Conservation (phyloP, 2,888 invertebrate genomes). For the Parnassius orleans region DNA sequence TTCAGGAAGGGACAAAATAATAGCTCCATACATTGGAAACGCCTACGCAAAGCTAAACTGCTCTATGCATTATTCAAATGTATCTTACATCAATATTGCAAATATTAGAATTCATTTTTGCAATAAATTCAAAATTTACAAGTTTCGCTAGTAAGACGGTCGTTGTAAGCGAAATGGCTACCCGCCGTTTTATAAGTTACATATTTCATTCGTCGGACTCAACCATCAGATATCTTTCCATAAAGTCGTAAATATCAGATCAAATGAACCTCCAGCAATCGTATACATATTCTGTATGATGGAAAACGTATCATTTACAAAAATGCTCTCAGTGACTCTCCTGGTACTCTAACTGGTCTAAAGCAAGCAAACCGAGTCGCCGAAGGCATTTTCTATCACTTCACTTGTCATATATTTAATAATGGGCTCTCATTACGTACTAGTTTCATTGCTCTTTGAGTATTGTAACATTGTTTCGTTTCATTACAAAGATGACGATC, state of each 20-base stretch:
- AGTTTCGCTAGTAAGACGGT: constrained; percentile 44
- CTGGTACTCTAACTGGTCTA: constrained; percentile 67
- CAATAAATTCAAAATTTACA: constrained; percentile 47
- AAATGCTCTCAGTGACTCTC: constrained; percentile 62
- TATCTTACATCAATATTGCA: constrained; percentile 47
- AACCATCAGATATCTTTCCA: constrained; percentile 16
- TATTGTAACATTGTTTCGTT: constrained; percentile 32
- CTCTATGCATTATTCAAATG: constrained; percentile 60
- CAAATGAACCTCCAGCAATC: constrained; percentile 36
- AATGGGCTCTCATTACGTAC: constrained; percentile 38
- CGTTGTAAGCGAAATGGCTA: constrained; percentile 30
- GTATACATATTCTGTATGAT: constrained; percentile 54
- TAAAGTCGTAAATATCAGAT: constrained; percentile 26
- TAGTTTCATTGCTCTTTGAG: constrained; percentile 52
- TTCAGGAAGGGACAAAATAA: constrained; percentile 55
- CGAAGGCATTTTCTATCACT: constrained; percentile 62
- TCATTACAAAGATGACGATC: constrained; percentile 36
- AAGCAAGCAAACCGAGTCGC: constrained; percentile 69
- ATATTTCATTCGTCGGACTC: constrained; percentile 10
- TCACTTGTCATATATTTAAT: constrained; percentile 59
- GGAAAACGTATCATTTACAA: constrained; percentile 70
- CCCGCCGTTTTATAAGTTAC: constrained; percentile 13
- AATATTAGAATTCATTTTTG: constrained; percentile 60
- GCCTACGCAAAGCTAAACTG: constrained; percentile 56
- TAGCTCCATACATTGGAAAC: constrained; percentile 56